phyloP scores from a whole-genome alignment of 2,113 vertebrate species.

The Aptenodytes forsteri region DNA sequence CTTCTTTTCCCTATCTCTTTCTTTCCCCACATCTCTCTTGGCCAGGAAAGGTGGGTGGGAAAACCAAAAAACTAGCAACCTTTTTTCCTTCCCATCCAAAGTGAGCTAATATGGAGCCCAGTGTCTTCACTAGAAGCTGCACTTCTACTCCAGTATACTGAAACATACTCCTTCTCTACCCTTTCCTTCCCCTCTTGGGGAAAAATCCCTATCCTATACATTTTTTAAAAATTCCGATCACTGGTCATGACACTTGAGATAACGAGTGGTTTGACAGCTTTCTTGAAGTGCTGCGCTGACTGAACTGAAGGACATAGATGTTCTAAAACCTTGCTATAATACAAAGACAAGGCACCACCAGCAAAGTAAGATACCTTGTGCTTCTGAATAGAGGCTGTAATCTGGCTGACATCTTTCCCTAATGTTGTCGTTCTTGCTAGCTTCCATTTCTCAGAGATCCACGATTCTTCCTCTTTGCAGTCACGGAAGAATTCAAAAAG shows the following conservation, averaged over 20 bases:
- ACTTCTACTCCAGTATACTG: not conserved
- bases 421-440: constrained; percentile 67
- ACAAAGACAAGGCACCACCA: not conserved
- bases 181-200: not conserved
- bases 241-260: not conserved
- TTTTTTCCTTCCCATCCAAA: not conserved
- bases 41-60: not conserved
- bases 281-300: not conserved
- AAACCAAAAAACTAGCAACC: not conserved
- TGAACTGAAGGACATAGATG: not conserved
- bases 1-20: not conserved
- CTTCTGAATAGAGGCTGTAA: constrained; percentile 77
- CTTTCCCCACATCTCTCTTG: not conserved
- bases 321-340: not conserved
- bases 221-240: not conserved
- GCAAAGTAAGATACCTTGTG: constrained; percentile 79
- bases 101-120: not conserved
- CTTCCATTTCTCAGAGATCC: constrained; percentile 81
- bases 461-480: constrained; percentile 84
- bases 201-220: not conserved
- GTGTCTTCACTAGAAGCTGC: not conserved
- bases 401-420: constrained; percentile 81
- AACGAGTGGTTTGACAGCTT: not conserved
- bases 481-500: constrained; percentile 82
- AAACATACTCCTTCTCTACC: not conserved